Base-by-base conservation (phyloP, 2,888 invertebrate species). In the Acanthopleura granulata region DNA sequence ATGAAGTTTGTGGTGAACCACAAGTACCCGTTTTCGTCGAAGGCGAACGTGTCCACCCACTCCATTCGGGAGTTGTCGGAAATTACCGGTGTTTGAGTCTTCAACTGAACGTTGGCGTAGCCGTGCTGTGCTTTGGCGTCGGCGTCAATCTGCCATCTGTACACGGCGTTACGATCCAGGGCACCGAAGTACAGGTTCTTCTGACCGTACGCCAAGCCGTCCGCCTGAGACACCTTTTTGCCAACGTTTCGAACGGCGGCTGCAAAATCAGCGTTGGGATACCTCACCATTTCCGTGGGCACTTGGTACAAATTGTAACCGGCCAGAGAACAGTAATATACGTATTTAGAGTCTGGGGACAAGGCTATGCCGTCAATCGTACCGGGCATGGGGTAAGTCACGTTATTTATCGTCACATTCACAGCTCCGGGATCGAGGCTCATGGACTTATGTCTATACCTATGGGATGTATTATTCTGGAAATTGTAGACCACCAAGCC, bases 201-300 rank as follows among this genome's bases (percentile, higher is more conserved):
- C 25, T 61, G 72, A 6, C 80, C 76, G 6, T 66, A 78, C 1
- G 75, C 74, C 79, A 81, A 78, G 6, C 79, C 80, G 49, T 80
- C 81, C 15, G 77, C 76, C 16, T 76, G 78, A 1, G 78, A 80
- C 0, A 57, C 57, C 0, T 78, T 77, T 70, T 83, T 85, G 12
- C 85, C 86, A 16, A 85, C 80, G 22, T 79, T 78, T 57, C 82
- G 78, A 0, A 82, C 81, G 84, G 78, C 66, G 82, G 81, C 57
- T 4, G 51, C 72, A 25, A 79, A 77, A 15, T 74, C 50, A 0
- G n/a, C 49, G 61, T 50, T 57, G 11, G 57, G 62, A 11, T 76
- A 25, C 9, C 77, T 69, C 15, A 78, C 30, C 0, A 77, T 62
- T 14, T 40, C 62, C 0, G 81, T 81, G 11, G 78, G 75, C 11